Evolutionary conservation across 35 echinoderm and acorn worm genomes (phyloP).

Genomic region (Lytechinus pictus): DNA sequence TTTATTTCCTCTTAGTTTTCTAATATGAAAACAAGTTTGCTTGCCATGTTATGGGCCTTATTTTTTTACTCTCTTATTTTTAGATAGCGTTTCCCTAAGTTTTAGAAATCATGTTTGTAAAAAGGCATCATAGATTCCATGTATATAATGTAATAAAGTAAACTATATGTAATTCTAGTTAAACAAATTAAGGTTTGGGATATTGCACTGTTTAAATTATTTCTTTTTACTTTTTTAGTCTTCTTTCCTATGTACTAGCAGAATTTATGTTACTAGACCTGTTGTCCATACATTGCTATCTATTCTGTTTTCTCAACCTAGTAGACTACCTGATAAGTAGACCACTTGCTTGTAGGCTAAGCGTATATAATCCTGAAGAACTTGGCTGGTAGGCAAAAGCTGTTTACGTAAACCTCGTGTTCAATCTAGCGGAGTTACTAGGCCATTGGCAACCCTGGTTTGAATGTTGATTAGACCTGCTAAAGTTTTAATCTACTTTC

Average conservation of each 20-base stretch:
- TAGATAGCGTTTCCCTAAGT: not conserved
- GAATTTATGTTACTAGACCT: not conserved
- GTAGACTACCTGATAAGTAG: not conserved
- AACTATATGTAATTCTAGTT: not conserved
- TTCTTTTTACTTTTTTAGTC: not conserved
- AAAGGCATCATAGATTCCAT: not conserved
- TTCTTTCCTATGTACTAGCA: not conserved
- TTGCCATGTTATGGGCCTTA: not conserved
- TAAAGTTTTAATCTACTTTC: no score
- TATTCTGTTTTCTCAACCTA: not conserved
- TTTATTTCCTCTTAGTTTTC: not conserved
- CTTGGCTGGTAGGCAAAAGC: no score
- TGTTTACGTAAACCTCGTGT: no score
- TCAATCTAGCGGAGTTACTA: no score
- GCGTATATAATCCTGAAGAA: not conserved
- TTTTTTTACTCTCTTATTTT: constrained; percentile 1
- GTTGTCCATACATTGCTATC: not conserved
- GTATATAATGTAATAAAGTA: constrained; percentile 15
- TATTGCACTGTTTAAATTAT: not conserved
- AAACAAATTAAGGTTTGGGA: not conserved
- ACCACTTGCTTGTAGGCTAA: no score
- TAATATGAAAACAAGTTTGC: not conserved
- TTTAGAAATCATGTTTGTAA: not conserved
- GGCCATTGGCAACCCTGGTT: no score
- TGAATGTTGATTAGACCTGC: no score